Evolutionary conservation across 2,113 vertebrate genomes (phyloP).

Genomic region (Eidolon helvum): DNA sequence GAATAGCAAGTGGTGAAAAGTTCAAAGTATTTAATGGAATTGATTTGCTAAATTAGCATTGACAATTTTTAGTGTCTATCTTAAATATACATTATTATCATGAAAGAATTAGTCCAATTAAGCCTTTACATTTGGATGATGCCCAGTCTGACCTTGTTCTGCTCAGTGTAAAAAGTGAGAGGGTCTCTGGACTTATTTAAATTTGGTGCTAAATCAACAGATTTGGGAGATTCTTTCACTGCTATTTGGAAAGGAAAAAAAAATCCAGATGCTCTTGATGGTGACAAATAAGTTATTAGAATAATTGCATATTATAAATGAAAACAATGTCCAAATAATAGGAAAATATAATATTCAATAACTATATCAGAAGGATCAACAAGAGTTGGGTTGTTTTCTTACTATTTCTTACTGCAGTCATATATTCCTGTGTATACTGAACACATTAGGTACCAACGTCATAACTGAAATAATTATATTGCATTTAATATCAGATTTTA

Average conservation of each 20-base stretch:
- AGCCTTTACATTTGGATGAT: slow-evolving; percentile 72
- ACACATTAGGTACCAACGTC: not conserved
- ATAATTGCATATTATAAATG: slow-evolving; percentile 49
- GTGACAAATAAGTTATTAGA: slow-evolving; percentile 51
- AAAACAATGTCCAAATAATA: slow-evolving; percentile 42
- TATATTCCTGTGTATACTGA: not conserved
- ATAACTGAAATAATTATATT: slow-evolving; percentile 33
- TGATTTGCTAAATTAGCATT: slow-evolving; percentile 80
- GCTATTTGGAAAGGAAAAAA: slow-evolving; percentile 45
- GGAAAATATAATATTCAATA: slow-evolving; percentile 42
- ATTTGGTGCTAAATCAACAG: slow-evolving; percentile 61
- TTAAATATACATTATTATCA: slow-evolving; percentile 81
- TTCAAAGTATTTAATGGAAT: slow-evolving; percentile 80
- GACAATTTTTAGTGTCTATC: slow-evolving; percentile 79
- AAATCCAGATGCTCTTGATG: slow-evolving; percentile 5
- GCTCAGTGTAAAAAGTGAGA: slow-evolving; percentile 55
- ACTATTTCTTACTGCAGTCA: not conserved
- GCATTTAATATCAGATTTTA: slow-evolving; percentile 23
- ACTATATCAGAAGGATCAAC: slow-evolving; percentile 17
- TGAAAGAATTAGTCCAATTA: slow-evolving; percentile 78
- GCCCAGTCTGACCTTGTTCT: slow-evolving; percentile 63
- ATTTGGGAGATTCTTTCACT: slow-evolving; percentile 19
- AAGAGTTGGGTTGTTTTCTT: slow-evolving; percentile 20
- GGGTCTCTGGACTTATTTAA: slow-evolving; percentile 57
- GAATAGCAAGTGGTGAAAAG: slow-evolving; percentile 78